Conservation (phyloP, 1,140 invertebrate genomes). For the Holcopasites calliopsidis region DNA sequence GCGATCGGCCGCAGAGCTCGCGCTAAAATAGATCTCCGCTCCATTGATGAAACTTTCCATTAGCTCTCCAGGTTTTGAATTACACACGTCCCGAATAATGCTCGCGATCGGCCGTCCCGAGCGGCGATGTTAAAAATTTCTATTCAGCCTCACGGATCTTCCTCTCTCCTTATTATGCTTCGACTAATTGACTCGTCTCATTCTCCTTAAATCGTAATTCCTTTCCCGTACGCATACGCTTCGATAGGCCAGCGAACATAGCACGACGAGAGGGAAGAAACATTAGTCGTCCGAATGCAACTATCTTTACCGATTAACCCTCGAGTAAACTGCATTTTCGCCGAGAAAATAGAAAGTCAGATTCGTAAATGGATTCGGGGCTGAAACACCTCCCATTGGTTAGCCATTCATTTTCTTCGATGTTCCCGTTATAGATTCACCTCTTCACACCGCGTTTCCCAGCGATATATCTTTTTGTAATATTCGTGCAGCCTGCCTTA, state of each 20-base stretch:
- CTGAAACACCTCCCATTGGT: background rate
- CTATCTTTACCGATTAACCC: background rate
- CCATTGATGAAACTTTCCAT: constrained; percentile 53
- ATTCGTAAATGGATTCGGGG: constrained; percentile 9
- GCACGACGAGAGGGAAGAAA: background rate
- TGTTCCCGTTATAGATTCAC: background rate
- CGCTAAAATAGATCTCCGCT: constrained; percentile 44
- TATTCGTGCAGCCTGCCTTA: constrained; percentile 17
- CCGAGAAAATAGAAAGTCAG: constrained; percentile 2
- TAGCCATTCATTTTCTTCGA: constrained; percentile 14
- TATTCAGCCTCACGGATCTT: too few relatives aligned
- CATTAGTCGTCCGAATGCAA: background rate
- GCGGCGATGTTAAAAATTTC: background rate
- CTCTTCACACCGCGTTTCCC: background rate
- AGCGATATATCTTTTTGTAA: background rate
- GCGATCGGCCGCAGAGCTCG: constrained; percentile 33
- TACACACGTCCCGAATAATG: background rate
- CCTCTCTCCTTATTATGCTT: too few relatives aligned
- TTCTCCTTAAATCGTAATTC: background rate
- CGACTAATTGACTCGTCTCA: background rate
- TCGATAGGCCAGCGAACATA: background rate
- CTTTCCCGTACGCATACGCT: background rate
- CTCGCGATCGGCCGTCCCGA: background rate
- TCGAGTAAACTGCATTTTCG: background rate
- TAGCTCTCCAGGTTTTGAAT: constrained; percentile 50